Evolutionary conservation across 2,888 invertebrate genomes (phyloP), one percentile per base, ranked within the genome.

Genomic region (Tenthredo distinguenda): DNA sequence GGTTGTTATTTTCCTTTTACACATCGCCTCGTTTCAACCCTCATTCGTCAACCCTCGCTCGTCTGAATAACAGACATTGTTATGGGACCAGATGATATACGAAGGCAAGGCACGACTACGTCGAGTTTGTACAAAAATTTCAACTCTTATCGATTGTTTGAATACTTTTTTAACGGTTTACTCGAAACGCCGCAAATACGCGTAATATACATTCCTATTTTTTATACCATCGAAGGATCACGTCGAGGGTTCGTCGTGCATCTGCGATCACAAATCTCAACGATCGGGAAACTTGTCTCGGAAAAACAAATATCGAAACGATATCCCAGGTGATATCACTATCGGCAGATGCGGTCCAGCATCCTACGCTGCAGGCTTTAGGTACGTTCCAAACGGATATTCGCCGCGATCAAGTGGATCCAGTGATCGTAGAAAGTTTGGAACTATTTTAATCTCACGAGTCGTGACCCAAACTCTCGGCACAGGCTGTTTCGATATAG

Each of bases 361-460:
- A 40, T 74, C 15, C 12, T 40, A 74, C 12, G 1, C 43, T 40
- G 37, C 37, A n/a, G 43, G 74, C 7, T 50, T n/a, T 40, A 43
- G 37, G 12, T 34, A 55, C n/a, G n/a, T 55, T 47, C 18, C 15
- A 9, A 47, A 12, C 47, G 9, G 15, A 47, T 76, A 76, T 47
- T 76, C 5, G 37, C 21, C 55, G 0, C 55, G 50, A 18, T 34
- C 37, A 31, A 21, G 37, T 58, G n/a, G 37, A 40, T 58, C 34
- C 40, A 21, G 62, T 40, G 26, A 40, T 58, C 62, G 40, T 50
- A 15, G 81, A 26, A 40, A 81, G 50, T 81, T 18, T 21, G 5
- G 2, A 81, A 81, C 58, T 81, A 62, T 81, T 50, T 77, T 50
- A 50, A 77, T 50, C 77, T 34, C 68, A 65, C 65, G 18, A 68